Evolutionary conservation across 2,888 invertebrate species (phyloP).

Genomic region (Dynastes hyllus): DNA sequence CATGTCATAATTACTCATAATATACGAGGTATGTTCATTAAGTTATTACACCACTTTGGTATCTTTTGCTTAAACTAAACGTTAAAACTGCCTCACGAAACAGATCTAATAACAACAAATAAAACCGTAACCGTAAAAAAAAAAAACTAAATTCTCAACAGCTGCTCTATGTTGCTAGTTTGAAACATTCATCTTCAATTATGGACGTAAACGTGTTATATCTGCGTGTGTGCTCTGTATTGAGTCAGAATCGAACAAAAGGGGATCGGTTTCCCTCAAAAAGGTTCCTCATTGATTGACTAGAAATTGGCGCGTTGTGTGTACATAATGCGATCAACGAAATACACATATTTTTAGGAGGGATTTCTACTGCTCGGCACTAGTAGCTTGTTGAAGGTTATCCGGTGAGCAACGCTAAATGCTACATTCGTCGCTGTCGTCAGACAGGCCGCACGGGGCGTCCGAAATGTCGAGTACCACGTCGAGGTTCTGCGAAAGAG

Average conservation of each 20-base stretch:
- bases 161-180: conserved; percentile 12
- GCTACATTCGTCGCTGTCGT: conserved; percentile 78
- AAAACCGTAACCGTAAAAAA: conserved; percentile 16
- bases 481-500: conserved; percentile 80
- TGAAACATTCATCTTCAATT: conserved; percentile 1
- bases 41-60: too few relatives aligned
- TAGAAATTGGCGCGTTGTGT: conserved; percentile 17
- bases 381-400: neutral
- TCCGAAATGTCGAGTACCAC: conserved; percentile 73
- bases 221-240: neutral
- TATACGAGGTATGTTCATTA: too few relatives aligned
- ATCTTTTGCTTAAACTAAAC: too few relatives aligned
- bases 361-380: neutral
- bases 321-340: neutral
- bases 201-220: conserved; percentile 27
- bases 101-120: conserved; percentile 36
- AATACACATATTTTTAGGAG: neutral
- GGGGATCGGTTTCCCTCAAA: neutral
- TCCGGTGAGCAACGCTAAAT: conserved; percentile 68
- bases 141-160: conserved; percentile 29
- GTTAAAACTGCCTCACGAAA: neutral
- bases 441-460: conserved; percentile 61
- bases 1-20: too few relatives aligned
- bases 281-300: conserved; percentile 10
- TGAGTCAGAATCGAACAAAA: neutral